Base-by-base conservation (phyloP, 2,113 vertebrate genomes). In the Megalops atlanticus region DNA sequence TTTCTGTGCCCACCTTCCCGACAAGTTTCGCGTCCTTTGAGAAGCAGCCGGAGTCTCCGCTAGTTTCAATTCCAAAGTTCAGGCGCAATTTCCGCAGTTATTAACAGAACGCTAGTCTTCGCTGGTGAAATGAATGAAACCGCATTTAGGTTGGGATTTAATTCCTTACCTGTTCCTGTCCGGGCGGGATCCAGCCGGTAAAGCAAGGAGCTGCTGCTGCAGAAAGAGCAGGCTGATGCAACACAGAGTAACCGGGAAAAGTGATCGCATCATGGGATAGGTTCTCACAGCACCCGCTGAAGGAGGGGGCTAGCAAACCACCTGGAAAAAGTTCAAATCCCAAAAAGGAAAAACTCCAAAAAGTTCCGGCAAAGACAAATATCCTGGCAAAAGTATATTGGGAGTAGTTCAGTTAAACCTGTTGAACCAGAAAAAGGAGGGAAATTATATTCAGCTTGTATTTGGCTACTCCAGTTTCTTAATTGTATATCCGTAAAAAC, bases 211-310 rank as follows among this genome's bases (percentile, higher is more conserved):
- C 87, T 87, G 91, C 85, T 84, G 76, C 76, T 78, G 89, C 58
- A 92, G 80, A 83, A 80, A 90, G 43, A 94, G 58, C 82, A 94
- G 92, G 94, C 92, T 94, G 93, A 95, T 91, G 93, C 93, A 94
- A 93, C 80, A 94, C 84, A 92, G 78, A 69, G 86, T 83, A 0
- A 93, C 85, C 85, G 83, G 89, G 81, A 93, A 81, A 86, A 92
- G 70, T 14, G 83, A 85, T 73, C 74, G 86, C 94, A 95, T 95
- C 91, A 91, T 87, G 83, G 89, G 84, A 74, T 40, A 82, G 74
- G 45, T 70, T 76, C 68, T 80, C 47, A 76, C 88, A 82, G 88
- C 83, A 85, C 82, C 84, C 78, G 74, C 80, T 27, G 11, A 52
- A 84, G 83, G 78, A 84, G 85, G 86, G 76, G 82, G 86, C 69